Conservation (phyloP, 2,888 invertebrate species). For the Eupithecia subfuscata region DNA sequence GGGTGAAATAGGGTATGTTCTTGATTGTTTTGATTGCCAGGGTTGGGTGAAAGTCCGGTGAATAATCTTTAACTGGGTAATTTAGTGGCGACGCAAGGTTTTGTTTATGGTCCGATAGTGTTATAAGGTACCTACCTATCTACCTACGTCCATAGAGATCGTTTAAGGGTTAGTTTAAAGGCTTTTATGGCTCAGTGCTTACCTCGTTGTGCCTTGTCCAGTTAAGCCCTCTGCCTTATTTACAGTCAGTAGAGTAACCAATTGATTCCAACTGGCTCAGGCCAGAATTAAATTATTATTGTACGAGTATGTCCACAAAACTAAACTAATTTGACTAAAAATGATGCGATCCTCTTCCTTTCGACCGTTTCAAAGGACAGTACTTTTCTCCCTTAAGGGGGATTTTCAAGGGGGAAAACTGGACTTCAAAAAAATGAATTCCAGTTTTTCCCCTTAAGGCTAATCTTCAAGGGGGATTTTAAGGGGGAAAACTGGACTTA, state of each 20-base stretch:
- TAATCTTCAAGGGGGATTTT: too few species aligned
- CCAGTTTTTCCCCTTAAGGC: too few species aligned
- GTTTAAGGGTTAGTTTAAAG: neutral
- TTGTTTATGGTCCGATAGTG: conserved; percentile 32
- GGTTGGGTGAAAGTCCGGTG: conserved; percentile 39
- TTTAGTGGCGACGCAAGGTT: conserved; percentile 41
- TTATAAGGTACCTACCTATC: conserved; percentile 5
- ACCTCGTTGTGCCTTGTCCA: neutral
- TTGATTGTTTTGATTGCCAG: conserved; percentile 29
- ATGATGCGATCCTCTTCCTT: too few species aligned
- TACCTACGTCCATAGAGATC: neutral
- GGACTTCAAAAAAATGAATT: too few species aligned
- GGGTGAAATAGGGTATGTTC: conserved; percentile 32
- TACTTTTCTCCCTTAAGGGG: too few species aligned
- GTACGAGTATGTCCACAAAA: too few species aligned
- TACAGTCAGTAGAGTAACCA: neutral
- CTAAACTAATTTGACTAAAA: too few species aligned
- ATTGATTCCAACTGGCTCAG: neutral
- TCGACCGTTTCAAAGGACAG: too few species aligned
- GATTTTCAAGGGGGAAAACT: too few species aligned
- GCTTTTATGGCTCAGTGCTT: neutral
- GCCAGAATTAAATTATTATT: neutral
- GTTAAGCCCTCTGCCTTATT: neutral
- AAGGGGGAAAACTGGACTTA: too few species aligned
- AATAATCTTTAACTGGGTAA: conserved; percentile 42